These are phyloP conservation scores for Leptodactylus fallax DNA, from an alignment of 2,797 vertebrate species.

Conservation along the genomic window DNA sequence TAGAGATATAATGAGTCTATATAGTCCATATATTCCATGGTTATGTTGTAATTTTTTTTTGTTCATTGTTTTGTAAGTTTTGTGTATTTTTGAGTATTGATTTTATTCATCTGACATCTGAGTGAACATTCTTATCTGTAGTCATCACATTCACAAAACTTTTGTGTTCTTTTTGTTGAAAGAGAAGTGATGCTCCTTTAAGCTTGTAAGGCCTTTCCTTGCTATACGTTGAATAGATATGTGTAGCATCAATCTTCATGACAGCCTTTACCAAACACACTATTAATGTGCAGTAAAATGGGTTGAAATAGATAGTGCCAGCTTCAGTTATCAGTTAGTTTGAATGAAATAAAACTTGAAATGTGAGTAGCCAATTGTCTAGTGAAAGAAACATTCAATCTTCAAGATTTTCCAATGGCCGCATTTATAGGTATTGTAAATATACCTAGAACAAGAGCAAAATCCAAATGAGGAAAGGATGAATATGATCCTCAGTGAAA, in stretches of 20 bases:
- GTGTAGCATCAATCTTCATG: constrained; percentile 58
- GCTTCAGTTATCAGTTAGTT: constrained; percentile 56
- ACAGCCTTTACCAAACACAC: constrained; percentile 60
- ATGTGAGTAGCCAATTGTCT: constrained; percentile 60
- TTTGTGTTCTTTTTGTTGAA: not conserved
- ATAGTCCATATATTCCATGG: not conserved
- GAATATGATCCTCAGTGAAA: constrained; percentile 25
- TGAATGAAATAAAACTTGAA: constrained; percentile 62
- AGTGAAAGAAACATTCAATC: constrained; percentile 63
- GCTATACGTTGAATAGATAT: constrained; percentile 52
- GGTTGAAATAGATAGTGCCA: constrained; percentile 48
- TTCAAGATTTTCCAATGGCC: constrained; percentile 53
- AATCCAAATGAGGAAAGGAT: constrained; percentile 36
- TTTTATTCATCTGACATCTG: not conserved
- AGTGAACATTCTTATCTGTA: not conserved
- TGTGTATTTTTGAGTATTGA: no score
- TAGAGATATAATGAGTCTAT: no score
- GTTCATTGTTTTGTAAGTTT: not conserved
- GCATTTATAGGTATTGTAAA: constrained; percentile 60
- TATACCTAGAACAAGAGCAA: constrained; percentile 41
- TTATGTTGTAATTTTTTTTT: not conserved
- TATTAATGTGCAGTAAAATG: constrained; percentile 62
- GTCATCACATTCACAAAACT: not conserved
- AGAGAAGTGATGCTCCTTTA: constrained; percentile 26
- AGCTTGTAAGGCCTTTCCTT: constrained; percentile 36